A percentile compares a stretch with the other conserved stretches of the same genome.
Evolutionary conservation across 2,113 vertebrate species (phyloP).

Genomic region (Cariama cristata): DNA sequence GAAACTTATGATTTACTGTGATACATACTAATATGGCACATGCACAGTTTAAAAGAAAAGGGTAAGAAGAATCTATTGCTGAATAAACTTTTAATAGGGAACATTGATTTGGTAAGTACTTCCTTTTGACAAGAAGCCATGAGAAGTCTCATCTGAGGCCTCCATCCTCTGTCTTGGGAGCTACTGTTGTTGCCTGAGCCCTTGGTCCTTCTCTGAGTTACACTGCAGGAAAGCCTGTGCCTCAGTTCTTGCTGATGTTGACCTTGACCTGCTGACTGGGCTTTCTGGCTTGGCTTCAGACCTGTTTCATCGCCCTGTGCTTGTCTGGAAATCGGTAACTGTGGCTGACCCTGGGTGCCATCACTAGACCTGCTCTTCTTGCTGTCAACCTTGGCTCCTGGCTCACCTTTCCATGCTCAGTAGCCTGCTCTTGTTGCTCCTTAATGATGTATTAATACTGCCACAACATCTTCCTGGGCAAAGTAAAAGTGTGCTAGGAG

Average conservation of each 20-base stretch:
- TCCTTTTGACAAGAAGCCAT: background rate
- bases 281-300: background rate
- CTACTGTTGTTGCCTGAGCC: background rate
- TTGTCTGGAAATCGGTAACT: background rate
- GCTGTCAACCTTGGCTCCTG: accelerated
- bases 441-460: background rate
- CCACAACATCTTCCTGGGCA: background rate
- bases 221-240: accelerated
- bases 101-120: background rate
- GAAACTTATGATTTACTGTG: background rate
- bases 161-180: background rate
- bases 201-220: background rate
- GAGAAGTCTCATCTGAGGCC: accelerated
- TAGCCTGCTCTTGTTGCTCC: background rate
- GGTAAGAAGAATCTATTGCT: background rate
- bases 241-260: accelerated
- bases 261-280: background rate
- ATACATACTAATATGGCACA: background rate
- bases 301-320: accelerated
- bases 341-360: background rate
- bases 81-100: background rate
- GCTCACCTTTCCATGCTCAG: background rate
- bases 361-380: background rate
- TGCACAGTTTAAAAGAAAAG: background rate
- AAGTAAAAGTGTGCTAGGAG: background rate